These are phyloP conservation scores for Thelaira solivaga DNA, from an alignment of 2,888 invertebrate species.

Conservation along the genomic window DNA sequence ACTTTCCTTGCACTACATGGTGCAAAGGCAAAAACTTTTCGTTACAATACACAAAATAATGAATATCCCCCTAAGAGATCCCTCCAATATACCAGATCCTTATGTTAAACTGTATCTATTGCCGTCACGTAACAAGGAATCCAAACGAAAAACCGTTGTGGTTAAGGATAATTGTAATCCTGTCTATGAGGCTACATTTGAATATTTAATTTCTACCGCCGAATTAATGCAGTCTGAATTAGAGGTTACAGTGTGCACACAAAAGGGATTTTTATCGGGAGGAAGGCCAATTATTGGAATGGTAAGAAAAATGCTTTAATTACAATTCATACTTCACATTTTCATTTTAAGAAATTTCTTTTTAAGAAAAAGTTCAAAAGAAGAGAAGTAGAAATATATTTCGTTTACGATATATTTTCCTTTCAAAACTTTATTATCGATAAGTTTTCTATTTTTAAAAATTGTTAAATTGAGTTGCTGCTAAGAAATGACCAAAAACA, in stretches of 20 bases:
- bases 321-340: too few species aligned
- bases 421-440: too few species aligned
- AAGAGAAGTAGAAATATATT: too few species aligned
- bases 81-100: conserved; percentile 90
- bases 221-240: conserved; percentile 87
- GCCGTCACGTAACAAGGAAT: conserved; percentile 90
- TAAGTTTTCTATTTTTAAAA: too few species aligned
- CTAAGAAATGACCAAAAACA: too few species aligned
- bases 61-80: conserved; percentile 90
- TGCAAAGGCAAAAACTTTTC: conserved; percentile 87
- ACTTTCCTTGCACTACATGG: conserved; percentile 90
- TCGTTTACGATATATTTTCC: too few species aligned
- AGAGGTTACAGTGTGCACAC: conserved; percentile 92
- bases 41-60: conserved; percentile 93
- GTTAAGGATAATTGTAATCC: conserved; percentile 93
- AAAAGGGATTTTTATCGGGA: conserved; percentile 88
- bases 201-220: conserved; percentile 89
- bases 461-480: too few species aligned
- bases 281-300: conserved; percentile 91
- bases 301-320: conserved; percentile 77
- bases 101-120: conserved; percentile 92
- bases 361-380: too few species aligned
- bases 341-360: too few species aligned
- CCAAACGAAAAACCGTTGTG: conserved; percentile 90
- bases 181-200: conserved; percentile 92